Evolutionary conservation across 2,888 invertebrate genomes (phyloP).

Genomic region (Tholera decimalis): DNA sequence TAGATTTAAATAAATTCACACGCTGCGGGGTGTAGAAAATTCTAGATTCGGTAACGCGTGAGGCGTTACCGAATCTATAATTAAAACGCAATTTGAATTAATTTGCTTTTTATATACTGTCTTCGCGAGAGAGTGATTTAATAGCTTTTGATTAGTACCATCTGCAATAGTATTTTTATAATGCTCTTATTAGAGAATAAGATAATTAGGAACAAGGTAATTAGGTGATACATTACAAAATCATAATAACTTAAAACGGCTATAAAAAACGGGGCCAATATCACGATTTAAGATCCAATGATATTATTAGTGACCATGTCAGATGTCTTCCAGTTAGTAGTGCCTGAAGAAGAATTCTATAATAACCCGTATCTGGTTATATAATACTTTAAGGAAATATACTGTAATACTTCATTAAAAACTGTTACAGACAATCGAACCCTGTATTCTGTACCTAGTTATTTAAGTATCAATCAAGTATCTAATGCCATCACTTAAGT

Average conservation of each 20-base stretch:
- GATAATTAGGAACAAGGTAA: too few species aligned
- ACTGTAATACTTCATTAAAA: not conserved
- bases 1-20: conserved; percentile 64
- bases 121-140: conserved; percentile 30
- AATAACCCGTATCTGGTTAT: too few species aligned
- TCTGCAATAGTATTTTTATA: too few species aligned
- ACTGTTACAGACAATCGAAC: not conserved
- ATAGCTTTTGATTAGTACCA: conserved; percentile 13
- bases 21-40: conserved; percentile 47
- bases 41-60: conserved; percentile 35
- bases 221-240: too few species aligned
- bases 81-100: conserved; percentile 21
- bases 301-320: too few species aligned
- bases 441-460: not conserved
- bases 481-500: conserved; percentile 1
- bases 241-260: too few species aligned
- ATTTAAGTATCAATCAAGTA: not conserved
- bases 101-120: conserved; percentile 35
- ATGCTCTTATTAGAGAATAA: too few species aligned
- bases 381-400: not conserved
- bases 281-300: too few species aligned
- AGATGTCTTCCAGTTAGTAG: too few species aligned
- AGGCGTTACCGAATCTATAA: too few species aligned
- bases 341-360: too few species aligned
- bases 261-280: too few species aligned